Conservation (phyloP, 2,888 invertebrate genomes). For the Unio delphinus region DNA sequence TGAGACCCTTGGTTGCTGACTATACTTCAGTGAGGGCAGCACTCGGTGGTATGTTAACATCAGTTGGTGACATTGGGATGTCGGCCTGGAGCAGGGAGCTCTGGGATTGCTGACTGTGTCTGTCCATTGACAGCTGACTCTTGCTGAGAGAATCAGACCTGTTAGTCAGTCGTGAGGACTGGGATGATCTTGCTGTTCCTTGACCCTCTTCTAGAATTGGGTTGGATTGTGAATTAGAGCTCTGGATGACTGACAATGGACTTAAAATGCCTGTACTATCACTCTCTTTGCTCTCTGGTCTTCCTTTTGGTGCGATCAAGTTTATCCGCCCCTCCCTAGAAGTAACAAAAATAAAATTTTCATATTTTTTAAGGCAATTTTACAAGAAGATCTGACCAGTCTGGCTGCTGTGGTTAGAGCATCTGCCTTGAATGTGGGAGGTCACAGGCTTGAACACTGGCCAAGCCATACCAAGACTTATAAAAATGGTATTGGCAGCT, state of each 20-base stretch:
- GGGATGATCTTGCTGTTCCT: conserved; percentile 47
- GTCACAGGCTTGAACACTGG: no score
- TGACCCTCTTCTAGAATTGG: conserved; percentile 47
- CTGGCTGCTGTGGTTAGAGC: no score
- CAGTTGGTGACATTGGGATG: conserved; percentile 23
- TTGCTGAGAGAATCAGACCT: conserved; percentile 28
- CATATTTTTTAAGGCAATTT: no score
- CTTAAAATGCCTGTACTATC: no score
- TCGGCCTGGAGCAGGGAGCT: conserved; percentile 29
- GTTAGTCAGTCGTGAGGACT: conserved; percentile 29
- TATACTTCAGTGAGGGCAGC: no score
- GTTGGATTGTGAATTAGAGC: conserved; percentile 36
- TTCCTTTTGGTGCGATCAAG: conserved; percentile 37
- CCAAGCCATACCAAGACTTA: no score
- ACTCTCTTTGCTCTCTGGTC: no score
- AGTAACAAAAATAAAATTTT: neutral
- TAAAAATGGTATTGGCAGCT: no score
- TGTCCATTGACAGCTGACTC: conserved; percentile 37
- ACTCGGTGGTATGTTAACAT: conserved; percentile 16
- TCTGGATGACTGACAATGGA: no score
- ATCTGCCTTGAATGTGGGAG: no score
- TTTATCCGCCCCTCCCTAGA: conserved; percentile 55
- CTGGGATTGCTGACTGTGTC: conserved; percentile 23
- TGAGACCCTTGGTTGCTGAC: no score
- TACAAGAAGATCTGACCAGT: neutral